phyloP scores from a whole-genome alignment of 2,888 invertebrate species.

The Selenia dentaria region DNA sequence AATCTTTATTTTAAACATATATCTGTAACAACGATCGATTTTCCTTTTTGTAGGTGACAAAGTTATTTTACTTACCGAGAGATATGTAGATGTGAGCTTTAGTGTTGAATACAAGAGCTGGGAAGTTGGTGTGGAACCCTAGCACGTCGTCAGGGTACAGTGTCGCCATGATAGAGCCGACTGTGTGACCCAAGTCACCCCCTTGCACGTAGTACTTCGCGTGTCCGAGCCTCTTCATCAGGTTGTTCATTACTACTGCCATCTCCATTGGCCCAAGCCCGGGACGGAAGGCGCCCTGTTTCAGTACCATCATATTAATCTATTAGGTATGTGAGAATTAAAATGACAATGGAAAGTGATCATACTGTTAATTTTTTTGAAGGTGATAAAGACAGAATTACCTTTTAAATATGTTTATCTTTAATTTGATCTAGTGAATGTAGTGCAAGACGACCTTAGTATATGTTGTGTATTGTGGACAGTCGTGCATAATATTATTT shows the following conservation, averaged over 20 bases:
- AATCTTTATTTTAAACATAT: no score
- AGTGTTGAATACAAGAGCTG: conserved; percentile 51
- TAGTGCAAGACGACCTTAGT: no score
- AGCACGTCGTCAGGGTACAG: conserved; percentile 83
- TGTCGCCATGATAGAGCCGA: conserved; percentile 85
- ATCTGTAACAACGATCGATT: no score
- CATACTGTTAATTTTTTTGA: no score
- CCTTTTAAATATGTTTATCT: no score
- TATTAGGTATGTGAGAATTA: no score
- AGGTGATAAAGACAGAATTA: no score
- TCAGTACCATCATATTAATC: conserved; percentile 9
- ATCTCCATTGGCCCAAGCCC: conserved; percentile 85
- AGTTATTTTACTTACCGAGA: conserved; percentile 55
- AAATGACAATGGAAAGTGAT: no score
- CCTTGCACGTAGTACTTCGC: conserved; percentile 88
- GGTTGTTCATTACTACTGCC: conserved; percentile 85
- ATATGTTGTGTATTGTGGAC: no score
- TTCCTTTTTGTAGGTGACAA: no score
- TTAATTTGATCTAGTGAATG: no score
- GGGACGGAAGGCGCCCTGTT: conserved; percentile 75
- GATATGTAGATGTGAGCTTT: conserved; percentile 53
- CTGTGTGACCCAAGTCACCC: conserved; percentile 88
- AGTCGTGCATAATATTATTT: no score
- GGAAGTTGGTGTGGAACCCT: conserved; percentile 87
- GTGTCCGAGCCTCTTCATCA: conserved; percentile 88